Evolutionary conservation across 2,888 invertebrate genomes (phyloP), one percentile per base, ranked within the genome.

Genomic region (Unio pictorum): DNA sequence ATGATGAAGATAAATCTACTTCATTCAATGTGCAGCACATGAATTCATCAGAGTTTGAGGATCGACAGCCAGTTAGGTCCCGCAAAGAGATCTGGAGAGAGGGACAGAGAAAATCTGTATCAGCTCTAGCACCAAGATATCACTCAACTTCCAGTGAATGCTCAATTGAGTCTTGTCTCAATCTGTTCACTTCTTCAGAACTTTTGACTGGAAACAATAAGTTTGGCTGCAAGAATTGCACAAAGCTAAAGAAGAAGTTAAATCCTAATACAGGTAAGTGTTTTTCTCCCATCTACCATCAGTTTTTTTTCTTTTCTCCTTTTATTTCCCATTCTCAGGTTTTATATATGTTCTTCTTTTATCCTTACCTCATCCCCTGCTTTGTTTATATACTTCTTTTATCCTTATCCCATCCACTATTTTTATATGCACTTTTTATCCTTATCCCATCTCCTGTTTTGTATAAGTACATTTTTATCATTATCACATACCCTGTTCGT

Each of bases 221-320:
- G 91, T 97, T 98, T 64, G 94, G 95, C 68, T 99, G 99, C 90
- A 95, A 96, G 86, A 93, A 94, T 63, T 99, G 99, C 91, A 96
- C 96, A 0, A 80, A 72, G 58, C 67, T 75, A 8, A 81, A 81
- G 59, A 68, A 74, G 23, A 84, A 82, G 55, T 78, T 76, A n/a
- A 78, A 79, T 61, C 73, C 80, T 55, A 73, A 69, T 63, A 78
- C 75, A 80, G 81, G 81, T 80, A 70, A 68, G 68, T 65, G 30
- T 23, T 26, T 3, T 45, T 45, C 45, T 45, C 45, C 45, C 15
- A 7, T 1, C 34, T 8, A 45, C 45, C 45, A 15, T 0, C 45
- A 45, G 11, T 45, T 45, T 34, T 6, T 34, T 11, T 45, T 11
- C 15, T 34, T 0, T 15, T 45, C 15, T 45, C 7, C 7, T 34